Base-by-base conservation (phyloP, 2,797 vertebrate genomes). In the Hydrocynus forskahlii region DNA sequence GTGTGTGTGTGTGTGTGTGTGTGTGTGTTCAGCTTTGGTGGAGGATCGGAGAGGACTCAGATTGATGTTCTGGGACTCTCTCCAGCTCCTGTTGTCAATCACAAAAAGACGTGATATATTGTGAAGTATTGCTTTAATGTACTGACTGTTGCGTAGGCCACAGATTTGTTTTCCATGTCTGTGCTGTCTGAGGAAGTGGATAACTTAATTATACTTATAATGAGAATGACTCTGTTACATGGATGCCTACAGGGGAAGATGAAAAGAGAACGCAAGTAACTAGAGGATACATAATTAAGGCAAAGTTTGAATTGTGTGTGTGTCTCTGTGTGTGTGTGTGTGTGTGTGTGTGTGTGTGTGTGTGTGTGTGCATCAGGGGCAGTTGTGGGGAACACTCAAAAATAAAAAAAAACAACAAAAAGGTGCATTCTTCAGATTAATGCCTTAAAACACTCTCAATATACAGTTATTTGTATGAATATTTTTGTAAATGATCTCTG, bases 1-100 rank as follows among this genome's bases (percentile, higher is more conserved):
- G 19, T 48, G 14, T 68, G 66, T 43, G 66, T 68, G 64, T 67
- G 19, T 68, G 66, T 68, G 66, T 68, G 66, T 69, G 66, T 48
- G 66, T n/a, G 16, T 45, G 63, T 40, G 14, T 67, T 52, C 13
- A n/a, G 55, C 21, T 60, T 60, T 62, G 60, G 60, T 14, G 12
- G 25, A 29, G 23, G 10, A 5, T 25, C 14, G 60, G 12, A 29
- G 60, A 62, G 23, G 5, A 25, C 9, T 9, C 57, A 60, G 60
- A 63, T 35, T 64, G 13, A 64, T 35, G 29, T 64, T 64, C 62
- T 64, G 29, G 62, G 25, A 64, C 14, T 35, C 29, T 17, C 29
- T 17, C 25, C 16, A 38, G 25, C 62, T 38, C 9, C 60, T 25
- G 23, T 35, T 35, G 62, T 64, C 29, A 64, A 16, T 35, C 62